phyloP scores from a whole-genome alignment of 2,113 vertebrate genomes.

The Mormoops blainvillei region DNA sequence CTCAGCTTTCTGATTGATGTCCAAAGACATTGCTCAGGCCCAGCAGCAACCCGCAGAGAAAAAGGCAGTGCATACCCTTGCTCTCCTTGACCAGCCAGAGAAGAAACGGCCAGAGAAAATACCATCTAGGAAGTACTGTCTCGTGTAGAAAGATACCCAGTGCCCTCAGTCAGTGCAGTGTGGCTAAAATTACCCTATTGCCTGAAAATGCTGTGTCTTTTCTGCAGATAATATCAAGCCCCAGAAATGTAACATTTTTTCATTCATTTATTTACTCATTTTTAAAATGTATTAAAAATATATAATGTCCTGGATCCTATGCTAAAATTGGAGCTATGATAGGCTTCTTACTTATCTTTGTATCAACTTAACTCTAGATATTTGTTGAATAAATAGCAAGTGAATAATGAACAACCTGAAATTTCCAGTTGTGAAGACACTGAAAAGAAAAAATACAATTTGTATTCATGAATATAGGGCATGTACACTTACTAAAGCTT shows the following conservation, averaged over 20 bases:
- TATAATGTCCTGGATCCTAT: neutral
- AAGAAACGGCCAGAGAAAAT: neutral
- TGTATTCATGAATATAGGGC: neutral
- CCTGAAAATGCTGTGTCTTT: neutral
- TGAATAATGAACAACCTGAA: neutral
- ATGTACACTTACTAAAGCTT: neutral
- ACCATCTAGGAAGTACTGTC: neutral
- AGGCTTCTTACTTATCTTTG: neutral
- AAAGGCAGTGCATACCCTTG: neutral
- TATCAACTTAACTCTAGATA: neutral
- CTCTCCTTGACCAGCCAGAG: neutral
- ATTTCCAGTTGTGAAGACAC: neutral
- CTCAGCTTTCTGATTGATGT: neutral
- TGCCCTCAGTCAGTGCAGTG: neutral
- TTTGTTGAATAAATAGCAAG: neutral
- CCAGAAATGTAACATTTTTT: neutral
- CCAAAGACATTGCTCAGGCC: neutral
- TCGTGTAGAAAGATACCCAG: neutral
- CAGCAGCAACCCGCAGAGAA: neutral
- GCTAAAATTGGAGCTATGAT: neutral
- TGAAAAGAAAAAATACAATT: neutral
- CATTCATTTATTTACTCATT: neutral
- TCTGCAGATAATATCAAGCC: neutral
- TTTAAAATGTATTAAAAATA: neutral
- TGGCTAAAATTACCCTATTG: neutral